phyloP scores from a whole-genome alignment of 2,888 invertebrate species.

The Andricus curvator region DNA sequence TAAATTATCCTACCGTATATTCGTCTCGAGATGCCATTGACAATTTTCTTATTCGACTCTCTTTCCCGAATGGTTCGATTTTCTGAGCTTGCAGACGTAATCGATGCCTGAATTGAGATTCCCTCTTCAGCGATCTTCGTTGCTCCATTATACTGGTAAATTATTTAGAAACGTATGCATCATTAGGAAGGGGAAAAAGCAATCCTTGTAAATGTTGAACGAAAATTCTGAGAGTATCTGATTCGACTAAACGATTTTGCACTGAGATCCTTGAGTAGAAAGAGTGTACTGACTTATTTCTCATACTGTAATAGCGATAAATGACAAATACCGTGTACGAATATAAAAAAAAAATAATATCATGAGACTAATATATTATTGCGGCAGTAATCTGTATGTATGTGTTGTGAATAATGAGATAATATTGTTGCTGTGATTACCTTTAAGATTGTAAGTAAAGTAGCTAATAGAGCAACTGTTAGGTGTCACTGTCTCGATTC shows the following conservation, averaged over 20 bases:
- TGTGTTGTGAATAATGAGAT: slow-evolving; percentile 79
- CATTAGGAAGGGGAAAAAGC: slow-evolving; percentile 33
- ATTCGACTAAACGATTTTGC: slow-evolving; percentile 49
- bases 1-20: slow-evolving; percentile 48
- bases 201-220: slow-evolving; percentile 34
- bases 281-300: slow-evolving; percentile 49
- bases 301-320: slow-evolving; percentile 67
- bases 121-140: slow-evolving; percentile 11
- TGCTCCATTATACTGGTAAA: slow-evolving; percentile 25
- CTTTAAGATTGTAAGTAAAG: slow-evolving; percentile 77
- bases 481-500: slow-evolving; percentile 77
- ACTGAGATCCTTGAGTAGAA: slow-evolving; percentile 2
- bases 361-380: slow-evolving; percentile 74
- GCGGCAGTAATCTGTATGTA: slow-evolving; percentile 77
- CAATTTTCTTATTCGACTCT: slow-evolving; percentile 30
- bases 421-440: slow-evolving; percentile 79
- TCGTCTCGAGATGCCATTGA: slow-evolving; percentile 39
- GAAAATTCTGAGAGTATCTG: slow-evolving; percentile 21
- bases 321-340: slow-evolving; percentile 72
- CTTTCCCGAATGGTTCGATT: slow-evolving; percentile 17
- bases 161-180: not conserved
- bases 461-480: slow-evolving; percentile 76
- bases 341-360: slow-evolving; percentile 75
- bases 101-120: slow-evolving; percentile 17
- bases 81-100: slow-evolving; percentile 10